phyloP scores from a whole-genome alignment of 1,140 invertebrate genomes.

The Penaeus japonicus region DNA sequence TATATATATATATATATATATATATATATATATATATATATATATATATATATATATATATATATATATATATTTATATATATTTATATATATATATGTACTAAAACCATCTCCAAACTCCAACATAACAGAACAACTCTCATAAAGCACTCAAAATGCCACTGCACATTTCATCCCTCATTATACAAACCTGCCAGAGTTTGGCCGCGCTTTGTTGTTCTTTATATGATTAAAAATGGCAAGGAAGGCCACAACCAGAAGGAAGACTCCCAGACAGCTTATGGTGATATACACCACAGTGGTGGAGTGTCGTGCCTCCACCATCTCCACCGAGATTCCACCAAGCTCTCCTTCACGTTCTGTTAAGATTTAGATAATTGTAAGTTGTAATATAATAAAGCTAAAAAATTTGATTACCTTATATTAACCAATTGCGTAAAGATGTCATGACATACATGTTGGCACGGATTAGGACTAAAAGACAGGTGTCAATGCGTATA shows the following conservation, averaged over 20 bases:
- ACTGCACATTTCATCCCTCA: not conserved
- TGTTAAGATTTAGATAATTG: not conserved
- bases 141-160: not conserved
- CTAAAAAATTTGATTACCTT: too few species aligned
- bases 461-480: too few species aligned
- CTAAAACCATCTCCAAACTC: too few species aligned
- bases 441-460: too few species aligned
- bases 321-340: slow-evolving; percentile 10
- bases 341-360: slow-evolving; percentile 14
- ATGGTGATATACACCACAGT: slow-evolving; percentile 48
- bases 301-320: slow-evolving; percentile 8
- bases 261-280: slow-evolving; percentile 42
- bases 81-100: too few species aligned
- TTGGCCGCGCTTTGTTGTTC: slow-evolving; percentile 18
- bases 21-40: too few species aligned
- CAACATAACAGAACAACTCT: not conserved
- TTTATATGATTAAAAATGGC: slow-evolving; percentile 41
- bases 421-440: too few species aligned
- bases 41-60: too few species aligned
- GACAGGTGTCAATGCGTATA: too few species aligned
- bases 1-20: too few species aligned
- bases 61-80: too few species aligned
- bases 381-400: too few species aligned
- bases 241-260: slow-evolving; percentile 45
- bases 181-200: not conserved